phyloP scores from a whole-genome alignment of 2,113 vertebrate species.

The Promerops cafer region DNA sequence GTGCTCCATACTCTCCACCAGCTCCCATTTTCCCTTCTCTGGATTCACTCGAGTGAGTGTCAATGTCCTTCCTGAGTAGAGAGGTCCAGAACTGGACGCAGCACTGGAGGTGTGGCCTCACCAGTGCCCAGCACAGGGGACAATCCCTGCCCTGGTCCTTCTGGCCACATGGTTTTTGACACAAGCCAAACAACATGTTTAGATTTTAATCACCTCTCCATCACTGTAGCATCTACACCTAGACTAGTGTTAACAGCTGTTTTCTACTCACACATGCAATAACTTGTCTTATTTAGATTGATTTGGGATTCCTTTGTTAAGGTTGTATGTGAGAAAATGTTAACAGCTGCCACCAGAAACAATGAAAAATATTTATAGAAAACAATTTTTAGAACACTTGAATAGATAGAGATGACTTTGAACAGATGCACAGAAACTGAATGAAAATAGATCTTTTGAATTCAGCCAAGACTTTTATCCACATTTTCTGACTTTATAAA shows the following conservation, averaged over 20 bases:
- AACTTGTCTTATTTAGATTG: neutral
- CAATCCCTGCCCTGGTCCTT: neutral
- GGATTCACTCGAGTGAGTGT: neutral
- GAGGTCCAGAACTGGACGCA: neutral
- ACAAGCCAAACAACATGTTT: neutral
- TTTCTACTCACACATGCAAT: neutral
- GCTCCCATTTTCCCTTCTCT: rapidly evolving
- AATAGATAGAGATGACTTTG: neutral
- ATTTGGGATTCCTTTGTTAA: neutral
- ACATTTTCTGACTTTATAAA: neutral
- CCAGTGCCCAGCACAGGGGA: neutral
- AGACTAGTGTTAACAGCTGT: neutral
- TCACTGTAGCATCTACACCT: neutral
- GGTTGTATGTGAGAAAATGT: neutral
- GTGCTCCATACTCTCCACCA: neutral
- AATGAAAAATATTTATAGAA: neutral
- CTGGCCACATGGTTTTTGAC: neutral
- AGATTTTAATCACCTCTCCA: neutral
- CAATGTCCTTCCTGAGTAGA: rapidly evolving
- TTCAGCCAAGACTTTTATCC: neutral
- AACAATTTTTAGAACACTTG: neutral
- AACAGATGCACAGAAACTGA: neutral
- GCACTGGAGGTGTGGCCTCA: neutral
- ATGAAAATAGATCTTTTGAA: neutral
- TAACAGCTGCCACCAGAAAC: neutral